Conservation (phyloP, 2,797 vertebrate genomes). For the Crocodylus rhombifer region DNA sequence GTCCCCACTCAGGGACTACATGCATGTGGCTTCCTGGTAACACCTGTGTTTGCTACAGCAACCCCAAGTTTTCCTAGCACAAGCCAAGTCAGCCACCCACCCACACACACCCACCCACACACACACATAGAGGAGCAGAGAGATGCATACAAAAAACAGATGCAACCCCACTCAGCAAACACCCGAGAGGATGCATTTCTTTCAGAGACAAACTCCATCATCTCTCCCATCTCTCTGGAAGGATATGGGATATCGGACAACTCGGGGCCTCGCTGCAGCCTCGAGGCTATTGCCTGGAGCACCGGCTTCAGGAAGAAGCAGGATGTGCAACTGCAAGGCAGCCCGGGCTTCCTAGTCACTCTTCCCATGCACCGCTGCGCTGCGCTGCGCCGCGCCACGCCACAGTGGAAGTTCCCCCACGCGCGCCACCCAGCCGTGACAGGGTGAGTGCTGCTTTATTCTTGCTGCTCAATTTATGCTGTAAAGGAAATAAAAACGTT, state of each 20-base stretch:
- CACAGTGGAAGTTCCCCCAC: neutral
- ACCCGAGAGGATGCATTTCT: fast-evolving
- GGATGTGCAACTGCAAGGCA: neutral
- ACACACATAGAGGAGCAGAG: fast-evolving
- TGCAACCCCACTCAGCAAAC: neutral
- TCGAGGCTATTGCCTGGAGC: neutral
- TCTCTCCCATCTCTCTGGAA: neutral
- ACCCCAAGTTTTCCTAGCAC: neutral
- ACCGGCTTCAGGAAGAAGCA: neutral
- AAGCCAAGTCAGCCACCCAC: neutral
- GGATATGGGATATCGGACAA: neutral
- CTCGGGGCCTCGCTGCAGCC: neutral
- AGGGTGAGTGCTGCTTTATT: neutral
- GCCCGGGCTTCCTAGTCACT: neutral
- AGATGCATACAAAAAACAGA: fast-evolving
- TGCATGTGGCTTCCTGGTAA: neutral
- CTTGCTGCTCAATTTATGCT: constrained; percentile 60
- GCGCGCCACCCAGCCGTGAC: neutral
- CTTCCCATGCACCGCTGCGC: neutral
- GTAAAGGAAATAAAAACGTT: constrained; percentile 68
- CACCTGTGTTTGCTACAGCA: neutral
- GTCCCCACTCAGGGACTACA: neutral
- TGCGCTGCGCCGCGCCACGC: too few species aligned
- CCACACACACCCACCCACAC: fast-evolving
- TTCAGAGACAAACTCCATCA: neutral